These are phyloP conservation scores for Vireo altiloquus DNA, from an alignment of 2,113 vertebrate species.

Conservation along the genomic window DNA sequence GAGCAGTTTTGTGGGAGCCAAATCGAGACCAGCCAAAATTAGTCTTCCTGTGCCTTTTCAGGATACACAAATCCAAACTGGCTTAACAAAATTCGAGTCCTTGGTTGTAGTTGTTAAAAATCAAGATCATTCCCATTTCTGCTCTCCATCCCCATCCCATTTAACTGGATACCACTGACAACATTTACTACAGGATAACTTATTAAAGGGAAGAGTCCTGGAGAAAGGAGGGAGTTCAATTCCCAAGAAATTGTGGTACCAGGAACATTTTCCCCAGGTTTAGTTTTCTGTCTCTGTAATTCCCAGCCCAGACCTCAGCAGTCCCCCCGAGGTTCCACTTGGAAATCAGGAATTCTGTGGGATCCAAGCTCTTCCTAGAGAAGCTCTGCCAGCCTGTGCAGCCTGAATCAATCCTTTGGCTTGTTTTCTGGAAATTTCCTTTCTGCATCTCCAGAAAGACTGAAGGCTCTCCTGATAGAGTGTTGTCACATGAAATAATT, in stretches of 20 bases:
- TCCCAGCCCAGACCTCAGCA: background rate
- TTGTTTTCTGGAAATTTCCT: background rate
- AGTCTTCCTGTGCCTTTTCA: background rate
- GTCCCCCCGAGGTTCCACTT: background rate
- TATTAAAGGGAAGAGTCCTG: background rate
- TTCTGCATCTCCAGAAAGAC: background rate
- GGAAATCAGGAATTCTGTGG: background rate
- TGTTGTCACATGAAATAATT: background rate
- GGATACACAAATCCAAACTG: background rate
- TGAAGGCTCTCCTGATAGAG: background rate
- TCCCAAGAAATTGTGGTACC: background rate
- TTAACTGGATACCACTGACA: background rate
- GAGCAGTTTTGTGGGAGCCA: background rate
- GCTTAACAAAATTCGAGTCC: background rate
- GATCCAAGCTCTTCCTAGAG: background rate
- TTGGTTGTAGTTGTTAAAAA: background rate
- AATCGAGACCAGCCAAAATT: background rate
- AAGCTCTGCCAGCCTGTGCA: background rate
- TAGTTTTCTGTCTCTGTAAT: background rate
- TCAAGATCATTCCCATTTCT: background rate
- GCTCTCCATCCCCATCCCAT: background rate
- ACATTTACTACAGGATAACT: background rate
- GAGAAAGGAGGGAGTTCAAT: background rate
- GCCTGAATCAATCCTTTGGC: background rate
- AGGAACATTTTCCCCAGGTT: background rate